These are phyloP conservation scores for Oplegnathus fasciatus DNA, from an alignment of 2,113 vertebrate species.

Conservation along the genomic window DNA sequence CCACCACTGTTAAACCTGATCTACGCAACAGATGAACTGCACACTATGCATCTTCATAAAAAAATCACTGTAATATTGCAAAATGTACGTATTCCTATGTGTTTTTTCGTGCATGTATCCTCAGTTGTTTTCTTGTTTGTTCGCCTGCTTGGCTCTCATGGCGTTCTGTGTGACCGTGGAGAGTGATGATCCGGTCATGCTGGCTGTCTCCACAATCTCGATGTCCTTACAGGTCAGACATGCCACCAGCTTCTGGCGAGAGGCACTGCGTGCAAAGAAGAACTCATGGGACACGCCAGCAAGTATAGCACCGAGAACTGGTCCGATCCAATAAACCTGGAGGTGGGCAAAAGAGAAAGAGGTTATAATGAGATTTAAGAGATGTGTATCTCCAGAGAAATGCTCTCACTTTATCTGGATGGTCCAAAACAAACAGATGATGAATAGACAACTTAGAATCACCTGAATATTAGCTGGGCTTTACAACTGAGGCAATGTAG, in stretches of 20 bases:
- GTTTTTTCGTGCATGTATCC: not conserved
- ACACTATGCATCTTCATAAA: not conserved
- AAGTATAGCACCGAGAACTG: slow-evolving; percentile 82
- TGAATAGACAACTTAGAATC: too few species aligned
- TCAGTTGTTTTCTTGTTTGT: slow-evolving; percentile 80
- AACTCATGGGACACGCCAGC: slow-evolving; percentile 87
- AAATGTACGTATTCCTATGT: not conserved
- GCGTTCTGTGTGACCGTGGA: slow-evolving; percentile 80
- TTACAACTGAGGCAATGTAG: not conserved
- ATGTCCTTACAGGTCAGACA: slow-evolving; percentile 87
- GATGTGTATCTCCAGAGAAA: not conserved
- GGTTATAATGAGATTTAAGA: not conserved
- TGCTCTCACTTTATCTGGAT: not conserved
- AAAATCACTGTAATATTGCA: slow-evolving; percentile 11
- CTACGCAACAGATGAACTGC: not conserved
- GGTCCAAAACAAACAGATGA: not conserved
- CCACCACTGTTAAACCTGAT: not conserved
- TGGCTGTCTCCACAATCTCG: slow-evolving; percentile 87
- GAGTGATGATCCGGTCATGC: slow-evolving; percentile 85
- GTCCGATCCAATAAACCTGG: slow-evolving; percentile 89
- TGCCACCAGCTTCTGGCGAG: slow-evolving; percentile 86
- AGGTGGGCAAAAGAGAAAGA: not conserved
- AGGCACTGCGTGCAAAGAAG: slow-evolving; percentile 84
- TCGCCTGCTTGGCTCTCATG: slow-evolving; percentile 80
- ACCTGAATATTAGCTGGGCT: not conserved